Evolutionary conservation across 2,888 invertebrate species (phyloP).

Genomic region (Papilio demoleus): DNA sequence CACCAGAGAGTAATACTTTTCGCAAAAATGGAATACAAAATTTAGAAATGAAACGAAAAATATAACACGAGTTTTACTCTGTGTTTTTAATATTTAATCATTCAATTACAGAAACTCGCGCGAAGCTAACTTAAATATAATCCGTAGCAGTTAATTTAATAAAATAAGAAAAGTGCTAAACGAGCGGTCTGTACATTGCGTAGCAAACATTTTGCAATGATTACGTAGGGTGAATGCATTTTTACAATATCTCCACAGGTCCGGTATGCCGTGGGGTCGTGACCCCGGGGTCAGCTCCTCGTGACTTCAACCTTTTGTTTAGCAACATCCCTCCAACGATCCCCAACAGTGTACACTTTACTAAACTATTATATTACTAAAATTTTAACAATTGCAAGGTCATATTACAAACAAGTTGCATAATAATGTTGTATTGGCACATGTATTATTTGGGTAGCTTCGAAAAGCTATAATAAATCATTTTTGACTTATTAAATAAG

Average conservation of each 20-base stretch:
- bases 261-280: conserved; percentile 61
- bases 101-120: too few relatives aligned
- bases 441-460: neutral
- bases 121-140: neutral
- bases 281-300: conserved; percentile 64
- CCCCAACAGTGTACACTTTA: conserved; percentile 21
- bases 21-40: too few relatives aligned
- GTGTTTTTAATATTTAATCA: too few relatives aligned
- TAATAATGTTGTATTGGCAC: neutral
- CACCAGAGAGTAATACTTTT: too few relatives aligned
- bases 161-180: conserved; percentile 47
- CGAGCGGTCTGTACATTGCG: conserved; percentile 53
- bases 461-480: too few relatives aligned
- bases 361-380: conserved; percentile 36
- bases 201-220: conserved; percentile 67
- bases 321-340: conserved; percentile 34
- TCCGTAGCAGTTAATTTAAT: neutral
- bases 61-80: too few relatives aligned
- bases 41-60: too few relatives aligned
- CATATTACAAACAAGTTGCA: neutral
- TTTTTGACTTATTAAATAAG: too few relatives aligned
- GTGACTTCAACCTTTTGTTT: conserved; percentile 57
- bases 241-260: conserved; percentile 52
- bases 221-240: conserved; percentile 66
- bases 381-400: conserved; percentile 48